phyloP scores from a whole-genome alignment of 1,140 invertebrate genomes.

The Drosophila mayri region DNA sequence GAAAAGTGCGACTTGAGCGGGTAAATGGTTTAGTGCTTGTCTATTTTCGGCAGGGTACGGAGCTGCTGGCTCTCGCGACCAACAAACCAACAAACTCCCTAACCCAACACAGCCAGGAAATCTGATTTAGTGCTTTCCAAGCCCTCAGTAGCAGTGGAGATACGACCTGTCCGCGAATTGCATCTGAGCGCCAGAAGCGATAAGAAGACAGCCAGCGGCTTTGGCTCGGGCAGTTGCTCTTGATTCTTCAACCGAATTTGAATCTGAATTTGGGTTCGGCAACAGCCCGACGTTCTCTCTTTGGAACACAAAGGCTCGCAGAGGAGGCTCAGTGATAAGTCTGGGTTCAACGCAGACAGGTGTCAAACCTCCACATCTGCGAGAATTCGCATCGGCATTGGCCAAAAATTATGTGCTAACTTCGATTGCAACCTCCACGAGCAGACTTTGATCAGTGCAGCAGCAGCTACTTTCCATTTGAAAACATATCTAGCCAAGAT shows the following conservation, averaged over 20 bases:
- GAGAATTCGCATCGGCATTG: constrained; percentile 12
- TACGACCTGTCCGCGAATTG: constrained; percentile 38
- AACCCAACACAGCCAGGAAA: constrained; percentile 34
- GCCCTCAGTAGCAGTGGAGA: background rate
- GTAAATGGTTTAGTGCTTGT: constrained; percentile 68
- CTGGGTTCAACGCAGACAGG: constrained; percentile 20
- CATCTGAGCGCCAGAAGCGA: constrained; percentile 25
- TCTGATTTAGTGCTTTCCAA: constrained; percentile 26
- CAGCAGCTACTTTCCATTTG: constrained; percentile 10
- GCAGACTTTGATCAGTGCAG: constrained; percentile 15
- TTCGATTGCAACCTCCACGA: constrained; percentile 1
- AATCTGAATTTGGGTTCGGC: constrained; percentile 23
- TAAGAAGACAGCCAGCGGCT: constrained; percentile 25
- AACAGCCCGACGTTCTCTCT: constrained; percentile 8
- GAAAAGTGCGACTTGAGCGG: constrained; percentile 69
- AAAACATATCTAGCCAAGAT: constrained; percentile 4
- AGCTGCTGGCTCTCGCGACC: constrained; percentile 66
- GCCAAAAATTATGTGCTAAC: constrained; percentile 44
- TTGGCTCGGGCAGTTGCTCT: constrained; percentile 27
- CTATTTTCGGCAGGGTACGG: constrained; percentile 78
- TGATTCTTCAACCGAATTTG: constrained; percentile 13
- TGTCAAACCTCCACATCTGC: constrained; percentile 14
- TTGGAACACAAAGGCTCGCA: constrained; percentile 3
- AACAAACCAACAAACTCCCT: constrained; percentile 27
- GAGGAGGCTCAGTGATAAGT: constrained; percentile 15